Base-by-base conservation (phyloP, 2,888 invertebrate species). In the Melikaiella ostensackeni region DNA sequence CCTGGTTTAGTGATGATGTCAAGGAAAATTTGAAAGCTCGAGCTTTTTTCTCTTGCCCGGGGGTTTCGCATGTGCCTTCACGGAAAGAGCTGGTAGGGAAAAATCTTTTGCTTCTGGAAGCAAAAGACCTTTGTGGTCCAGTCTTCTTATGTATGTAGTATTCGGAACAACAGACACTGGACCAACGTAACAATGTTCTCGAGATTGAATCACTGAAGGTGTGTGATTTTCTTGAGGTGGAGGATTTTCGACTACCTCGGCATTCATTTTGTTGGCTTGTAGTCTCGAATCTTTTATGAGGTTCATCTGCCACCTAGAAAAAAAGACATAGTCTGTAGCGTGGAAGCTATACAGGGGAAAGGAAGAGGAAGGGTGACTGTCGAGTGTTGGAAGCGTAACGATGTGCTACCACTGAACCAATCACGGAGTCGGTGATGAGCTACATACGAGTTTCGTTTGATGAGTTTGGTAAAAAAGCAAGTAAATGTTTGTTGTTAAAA, bases 1-100 rank as follows among this genome's bases (percentile, higher is more conserved):
- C 79, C 83, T 82, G 76, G 80, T 92, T 93, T 42, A 91, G 97
- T 97, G 27, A 77, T 30, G 27, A 62, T 75, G 77, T 82, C 80
- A 82, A 70, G 78, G 74, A 81, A 82, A 80, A 70, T 81, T 81
- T 2, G 84, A 84, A 38, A 86, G 79, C 74, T 88, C 87, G 59
- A 87, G 78, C 74, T 85, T 86, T 81, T 85, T 85, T 21, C 85
- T 84, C 77, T 88, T 88, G 7, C 80, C 81, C 13, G 83, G 85
- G 21, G 76, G 80, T 63, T 86, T 88, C 64, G 78, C 74, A 30
- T 78, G 80, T 62, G 86, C 86, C 38, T 83, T 84, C 2, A 82
- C 79, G 16, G 86, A 84, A 30, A 89, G 78, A 16, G 86, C 85
- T 1, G 89, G 89, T 30, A 90, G 79, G 2, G 85, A 81, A 79